Percentiles rank a stretch among this genome's conserved stretches.
These are phyloP conservation scores for Acrossocheilus wenchowensis DNA, from an alignment of 2,797 vertebrate species.

Conservation along the genomic window DNA sequence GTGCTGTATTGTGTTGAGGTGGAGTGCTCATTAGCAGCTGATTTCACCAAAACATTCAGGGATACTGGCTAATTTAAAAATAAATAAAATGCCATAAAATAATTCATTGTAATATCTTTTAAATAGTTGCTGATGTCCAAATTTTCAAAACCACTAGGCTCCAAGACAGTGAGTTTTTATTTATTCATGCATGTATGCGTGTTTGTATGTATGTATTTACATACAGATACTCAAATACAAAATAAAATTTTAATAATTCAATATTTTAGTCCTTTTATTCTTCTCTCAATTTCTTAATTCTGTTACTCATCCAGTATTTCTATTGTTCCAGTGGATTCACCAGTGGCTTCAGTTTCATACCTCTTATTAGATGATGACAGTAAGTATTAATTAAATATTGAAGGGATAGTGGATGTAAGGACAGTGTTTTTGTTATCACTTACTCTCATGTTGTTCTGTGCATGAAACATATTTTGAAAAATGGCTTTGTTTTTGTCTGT, in stretches of 20 bases:
- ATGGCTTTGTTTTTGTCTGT: not conserved
- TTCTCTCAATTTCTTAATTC: too few species aligned
- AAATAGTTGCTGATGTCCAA: slow-evolving; percentile 1
- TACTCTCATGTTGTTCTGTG: not conserved
- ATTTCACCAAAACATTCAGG: not conserved
- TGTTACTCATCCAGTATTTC: not conserved
- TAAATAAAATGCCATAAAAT: not conserved
- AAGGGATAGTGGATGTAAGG: not conserved
- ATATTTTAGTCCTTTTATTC: too few species aligned
- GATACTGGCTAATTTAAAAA: not conserved
- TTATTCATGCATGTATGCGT: too few species aligned
- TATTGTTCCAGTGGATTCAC: not conserved
- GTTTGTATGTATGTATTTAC: not conserved
- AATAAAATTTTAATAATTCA: too few species aligned
- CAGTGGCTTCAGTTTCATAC: not conserved
- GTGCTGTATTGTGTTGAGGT: too few species aligned
- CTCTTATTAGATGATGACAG: rapidly evolving
- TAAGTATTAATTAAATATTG: not conserved
- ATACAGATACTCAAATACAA: too few species aligned
- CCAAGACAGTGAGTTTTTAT: not conserved
- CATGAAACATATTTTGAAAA: not conserved
- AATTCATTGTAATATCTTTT: not conserved
- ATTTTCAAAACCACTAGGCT: not conserved
- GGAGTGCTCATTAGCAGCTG: not conserved
- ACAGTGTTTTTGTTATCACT: not conserved